Conservation (phyloP, 2,797 vertebrate species). For the Scleropages formosus region DNA sequence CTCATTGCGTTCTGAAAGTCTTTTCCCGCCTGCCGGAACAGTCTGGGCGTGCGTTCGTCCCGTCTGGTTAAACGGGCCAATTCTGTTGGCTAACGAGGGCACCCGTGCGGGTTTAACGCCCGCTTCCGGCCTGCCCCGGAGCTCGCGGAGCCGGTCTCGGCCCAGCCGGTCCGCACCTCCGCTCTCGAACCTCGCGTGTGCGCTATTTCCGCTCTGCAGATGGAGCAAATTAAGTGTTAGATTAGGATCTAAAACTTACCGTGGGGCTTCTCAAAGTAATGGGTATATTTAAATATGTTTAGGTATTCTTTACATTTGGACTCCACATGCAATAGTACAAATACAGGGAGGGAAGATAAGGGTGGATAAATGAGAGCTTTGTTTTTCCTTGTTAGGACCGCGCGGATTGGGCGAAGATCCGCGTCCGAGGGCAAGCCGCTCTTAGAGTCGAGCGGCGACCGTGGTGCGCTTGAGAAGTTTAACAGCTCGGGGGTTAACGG, state of each 20-base stretch:
- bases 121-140: no score
- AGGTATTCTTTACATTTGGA: no score
- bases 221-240: neutral
- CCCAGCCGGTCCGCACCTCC: no score
- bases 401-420: neutral
- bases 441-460: neutral
- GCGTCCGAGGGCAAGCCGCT: no score
- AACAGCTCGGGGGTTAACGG: neutral
- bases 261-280: neutral
- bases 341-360: no score
- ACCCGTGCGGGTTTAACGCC: no score
- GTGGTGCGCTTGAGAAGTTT: neutral
- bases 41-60: no score
- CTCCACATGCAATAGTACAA: neutral
- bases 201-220: neutral
- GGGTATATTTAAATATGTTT: slow-evolving; percentile 2
- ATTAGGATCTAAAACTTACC: neutral
- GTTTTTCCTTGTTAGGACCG: neutral
- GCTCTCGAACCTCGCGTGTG: neutral
- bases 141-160: no score
- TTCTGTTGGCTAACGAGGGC: no score
- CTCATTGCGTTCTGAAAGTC: no score
- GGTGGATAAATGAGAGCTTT: neutral
- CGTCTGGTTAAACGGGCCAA: no score
- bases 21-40: no score